Conservation (phyloP, 2,797 vertebrate genomes). For the Falco peregrinus region DNA sequence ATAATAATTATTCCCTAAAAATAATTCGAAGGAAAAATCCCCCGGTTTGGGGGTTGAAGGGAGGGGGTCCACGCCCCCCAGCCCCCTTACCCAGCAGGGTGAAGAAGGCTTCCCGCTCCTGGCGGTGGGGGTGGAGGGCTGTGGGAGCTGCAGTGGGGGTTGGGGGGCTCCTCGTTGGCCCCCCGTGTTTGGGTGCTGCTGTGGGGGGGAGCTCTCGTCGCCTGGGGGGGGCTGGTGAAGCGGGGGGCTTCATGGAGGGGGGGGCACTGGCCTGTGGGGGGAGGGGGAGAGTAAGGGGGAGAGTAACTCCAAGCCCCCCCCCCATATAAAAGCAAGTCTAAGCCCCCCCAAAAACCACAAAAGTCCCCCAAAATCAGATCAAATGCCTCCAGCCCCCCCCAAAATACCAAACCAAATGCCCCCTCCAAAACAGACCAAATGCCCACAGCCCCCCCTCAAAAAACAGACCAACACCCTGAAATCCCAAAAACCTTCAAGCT, state of each 20-base stretch:
- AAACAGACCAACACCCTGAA: background rate
- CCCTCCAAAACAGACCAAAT: background rate
- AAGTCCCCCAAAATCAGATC: background rate
- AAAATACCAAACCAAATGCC: background rate
- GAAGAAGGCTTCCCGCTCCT: conserved; percentile 62
- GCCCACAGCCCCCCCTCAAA: background rate
- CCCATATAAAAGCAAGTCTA: no score
- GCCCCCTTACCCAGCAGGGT: conserved; percentile 61
- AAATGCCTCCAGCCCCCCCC: background rate
- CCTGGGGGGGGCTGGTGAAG: no score
- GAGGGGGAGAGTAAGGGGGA: background rate
- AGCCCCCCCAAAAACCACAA: background rate
- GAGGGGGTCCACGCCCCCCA: rapidly evolving
- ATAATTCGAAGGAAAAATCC: rapidly evolving
- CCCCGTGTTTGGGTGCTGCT: background rate
- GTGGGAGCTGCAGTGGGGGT: background rate
- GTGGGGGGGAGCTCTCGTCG: background rate
- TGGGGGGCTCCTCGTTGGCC: background rate
- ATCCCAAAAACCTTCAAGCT: background rate
- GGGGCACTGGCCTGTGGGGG: background rate
- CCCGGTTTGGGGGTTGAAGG: rapidly evolving
- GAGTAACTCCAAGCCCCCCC: background rate
- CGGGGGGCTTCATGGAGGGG: background rate
- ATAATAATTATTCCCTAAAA: rapidly evolving
- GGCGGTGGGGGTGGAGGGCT: background rate